phyloP scores from a whole-genome alignment of 2,888 invertebrate genomes.

The Mechanitis mazaeus region DNA sequence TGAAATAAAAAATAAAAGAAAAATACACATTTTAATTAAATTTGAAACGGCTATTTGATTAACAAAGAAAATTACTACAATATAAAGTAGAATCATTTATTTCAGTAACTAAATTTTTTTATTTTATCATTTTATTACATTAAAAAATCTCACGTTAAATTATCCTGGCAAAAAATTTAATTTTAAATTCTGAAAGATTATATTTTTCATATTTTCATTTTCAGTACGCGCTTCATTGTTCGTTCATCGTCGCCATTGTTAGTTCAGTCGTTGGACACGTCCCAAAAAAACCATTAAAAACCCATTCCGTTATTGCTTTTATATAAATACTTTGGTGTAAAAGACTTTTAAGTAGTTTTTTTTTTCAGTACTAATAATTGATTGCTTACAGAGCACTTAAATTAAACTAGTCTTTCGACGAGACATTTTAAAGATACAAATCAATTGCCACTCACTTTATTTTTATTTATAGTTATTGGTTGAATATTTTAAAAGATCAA shows the following conservation, averaged over 20 bases:
- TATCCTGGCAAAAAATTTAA: not conserved
- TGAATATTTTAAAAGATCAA: no score
- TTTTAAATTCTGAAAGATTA: constrained; percentile 9
- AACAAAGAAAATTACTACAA: no score
- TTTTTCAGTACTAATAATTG: not conserved
- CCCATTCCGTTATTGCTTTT: constrained; percentile 11
- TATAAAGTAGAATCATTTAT: no score
- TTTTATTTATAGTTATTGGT: no score
- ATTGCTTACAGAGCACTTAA: not conserved
- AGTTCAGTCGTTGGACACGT: constrained; percentile 18
- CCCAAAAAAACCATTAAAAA: constrained; percentile 20
- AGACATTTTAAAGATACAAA: no score
- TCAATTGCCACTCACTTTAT: no score
- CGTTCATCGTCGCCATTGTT: constrained; percentile 16
- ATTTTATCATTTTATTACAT: not conserved
- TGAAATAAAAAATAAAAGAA: no score
- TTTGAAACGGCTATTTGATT: no score
- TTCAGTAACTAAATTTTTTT: not conserved
- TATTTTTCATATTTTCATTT: constrained; percentile 13
- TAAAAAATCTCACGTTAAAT: no score
- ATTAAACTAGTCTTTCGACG: no score
- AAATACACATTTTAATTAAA: no score
- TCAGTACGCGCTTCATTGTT: constrained; percentile 7
- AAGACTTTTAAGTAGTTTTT: not conserved
- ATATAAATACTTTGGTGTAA: constrained; percentile 8